These are phyloP conservation scores for Panthera leo DNA, from an alignment of 2,113 vertebrate genomes.

Conservation along the genomic window DNA sequence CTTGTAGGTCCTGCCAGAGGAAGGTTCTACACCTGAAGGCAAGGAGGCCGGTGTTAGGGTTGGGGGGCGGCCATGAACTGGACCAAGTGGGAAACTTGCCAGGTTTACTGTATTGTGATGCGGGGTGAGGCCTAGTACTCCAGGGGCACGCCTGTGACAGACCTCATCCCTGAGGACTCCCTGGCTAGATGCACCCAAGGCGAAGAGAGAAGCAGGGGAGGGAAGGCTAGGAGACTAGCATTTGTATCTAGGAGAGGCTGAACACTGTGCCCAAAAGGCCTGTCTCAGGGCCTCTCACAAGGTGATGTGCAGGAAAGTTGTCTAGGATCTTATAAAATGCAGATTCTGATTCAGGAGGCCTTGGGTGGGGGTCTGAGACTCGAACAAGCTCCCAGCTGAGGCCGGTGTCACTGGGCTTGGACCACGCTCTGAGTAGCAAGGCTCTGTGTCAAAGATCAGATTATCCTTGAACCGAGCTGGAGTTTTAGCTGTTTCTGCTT, in stretches of 20 bases:
- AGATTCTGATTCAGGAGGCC: background rate
- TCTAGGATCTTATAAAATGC: background rate
- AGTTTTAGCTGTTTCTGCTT: background rate
- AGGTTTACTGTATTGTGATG: accelerated
- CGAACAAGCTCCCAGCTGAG: too few species aligned
- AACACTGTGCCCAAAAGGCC: background rate
- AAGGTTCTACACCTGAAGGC: background rate
- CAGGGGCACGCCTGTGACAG: background rate
- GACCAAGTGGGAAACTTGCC: background rate
- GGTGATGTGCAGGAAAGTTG: background rate
- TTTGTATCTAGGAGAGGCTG: background rate
- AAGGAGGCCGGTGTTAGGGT: background rate
- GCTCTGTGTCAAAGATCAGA: background rate
- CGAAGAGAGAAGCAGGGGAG: background rate
- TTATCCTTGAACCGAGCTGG: background rate
- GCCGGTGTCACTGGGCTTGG: background rate
- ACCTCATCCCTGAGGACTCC: background rate
- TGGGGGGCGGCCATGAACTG: background rate
- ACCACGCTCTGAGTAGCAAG: background rate
- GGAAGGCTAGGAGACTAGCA: background rate
- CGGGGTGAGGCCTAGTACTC: background rate
- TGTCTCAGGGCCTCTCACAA: background rate
- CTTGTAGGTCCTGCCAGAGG: background rate
- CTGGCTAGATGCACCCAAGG: background rate
- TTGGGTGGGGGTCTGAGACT: too few species aligned